Base-by-base conservation (phyloP, 2,113 vertebrate species). In the Dasypus novemcinctus region DNA sequence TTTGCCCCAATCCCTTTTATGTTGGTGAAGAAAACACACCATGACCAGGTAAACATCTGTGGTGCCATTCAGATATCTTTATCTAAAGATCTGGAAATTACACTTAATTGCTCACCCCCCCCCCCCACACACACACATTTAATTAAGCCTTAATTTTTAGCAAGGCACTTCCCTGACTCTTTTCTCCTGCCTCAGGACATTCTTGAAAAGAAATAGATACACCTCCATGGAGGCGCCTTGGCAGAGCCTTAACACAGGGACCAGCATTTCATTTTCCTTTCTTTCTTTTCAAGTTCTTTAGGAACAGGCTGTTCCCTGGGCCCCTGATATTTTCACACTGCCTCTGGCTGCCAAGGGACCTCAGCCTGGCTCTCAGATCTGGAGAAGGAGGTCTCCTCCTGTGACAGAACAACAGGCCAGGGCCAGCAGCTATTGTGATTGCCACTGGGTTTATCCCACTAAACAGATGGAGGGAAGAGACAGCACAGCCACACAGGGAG, bases 41-140 rank as follows among this genome's bases (percentile, higher is more conserved):
- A 4, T 59, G 46, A 90, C 83, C 25, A 68, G 7, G 41, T 83
- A 25, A 79, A 36, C 38, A 64, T 59, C 46, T 20, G 0, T 49
- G 43, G 38, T 64, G 15, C 23, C 11, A 0, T 88, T 93, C 52
- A 57, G 78, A 76, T 61, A 80, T 57, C 59, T 78, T 68, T 93
- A 59, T 25, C 71, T 49, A 93, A 96, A 93, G 66, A 93, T 90
- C 46, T 74, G 36, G 71, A 95, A 95, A 92, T 54, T n/a, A 61
- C 6, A 72, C n/a, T 52, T 76, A 69, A 80, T 84, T 76, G 8
- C 11, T 71, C 21, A 68, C 59, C 38, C 41, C 12, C 38, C 41
- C 12, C 31, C 8, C 46, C 8, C 46, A 49, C 46, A 49, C 46
- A 49, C 46, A 76, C 14, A 41, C 46, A 57, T 88, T 85, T 91